phyloP scores from a whole-genome alignment of 2,797 vertebrate genomes.

The Protosalanx chinensis region DNA sequence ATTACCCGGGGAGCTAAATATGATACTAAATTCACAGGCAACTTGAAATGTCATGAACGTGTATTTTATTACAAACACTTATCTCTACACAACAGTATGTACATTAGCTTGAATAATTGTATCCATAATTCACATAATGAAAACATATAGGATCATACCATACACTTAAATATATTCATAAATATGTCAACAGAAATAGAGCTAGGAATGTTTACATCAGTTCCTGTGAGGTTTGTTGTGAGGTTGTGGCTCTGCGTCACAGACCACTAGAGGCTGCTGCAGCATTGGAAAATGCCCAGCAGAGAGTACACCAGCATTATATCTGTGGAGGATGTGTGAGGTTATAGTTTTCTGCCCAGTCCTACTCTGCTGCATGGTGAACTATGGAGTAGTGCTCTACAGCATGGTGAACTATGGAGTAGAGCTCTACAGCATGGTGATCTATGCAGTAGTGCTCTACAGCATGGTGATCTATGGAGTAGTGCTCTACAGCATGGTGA shows the following conservation, averaged over 20 bases:
- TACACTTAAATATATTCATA: constrained; percentile 1
- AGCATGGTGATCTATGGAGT: too few species aligned
- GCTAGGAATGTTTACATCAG: neutral
- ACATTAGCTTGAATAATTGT: neutral
- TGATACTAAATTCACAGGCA: too few species aligned
- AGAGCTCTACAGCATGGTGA: too few species aligned
- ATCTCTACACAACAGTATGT: neutral
- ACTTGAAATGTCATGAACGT: too few species aligned
- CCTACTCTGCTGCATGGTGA: too few species aligned
- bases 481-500: too few species aligned
- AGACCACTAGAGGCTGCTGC: neutral
- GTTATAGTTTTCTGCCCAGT: too few species aligned
- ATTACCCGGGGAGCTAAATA: neutral
- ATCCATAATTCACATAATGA: neutral
- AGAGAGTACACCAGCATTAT: neutral
- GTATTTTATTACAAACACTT: neutral
- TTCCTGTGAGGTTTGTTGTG: neutral
- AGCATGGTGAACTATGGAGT: too few species aligned
- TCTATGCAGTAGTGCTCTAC: too few species aligned
- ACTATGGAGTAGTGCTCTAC: too few species aligned
- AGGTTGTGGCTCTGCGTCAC: neutral
- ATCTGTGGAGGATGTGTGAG: too few species aligned
- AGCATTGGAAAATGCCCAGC: neutral
- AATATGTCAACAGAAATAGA: neutral
- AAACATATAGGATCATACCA: neutral